Conservation (phyloP, 2,797 vertebrate species). For the Gymnodraco acuticeps region DNA sequence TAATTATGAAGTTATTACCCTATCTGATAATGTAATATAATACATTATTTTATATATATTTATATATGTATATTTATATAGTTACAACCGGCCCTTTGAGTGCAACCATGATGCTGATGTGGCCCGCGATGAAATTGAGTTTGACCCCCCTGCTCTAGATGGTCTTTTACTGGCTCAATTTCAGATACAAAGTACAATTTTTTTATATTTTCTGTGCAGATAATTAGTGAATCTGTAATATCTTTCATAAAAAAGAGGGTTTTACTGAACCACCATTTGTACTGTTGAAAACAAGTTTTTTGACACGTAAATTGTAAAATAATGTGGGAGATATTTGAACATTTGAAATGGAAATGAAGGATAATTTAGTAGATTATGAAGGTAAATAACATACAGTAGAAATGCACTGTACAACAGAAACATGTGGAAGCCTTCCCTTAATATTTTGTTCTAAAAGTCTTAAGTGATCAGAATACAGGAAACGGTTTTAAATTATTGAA, state of each 20-base stretch:
- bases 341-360: slow-evolving; percentile 28
- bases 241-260: slow-evolving; percentile 51
- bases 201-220: slow-evolving; percentile 16
- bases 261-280: slow-evolving; percentile 38
- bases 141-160: background rate
- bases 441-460: slow-evolving; percentile 8
- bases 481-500: no score
- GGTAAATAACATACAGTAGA: slow-evolving; percentile 16
- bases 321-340: slow-evolving; percentile 17
- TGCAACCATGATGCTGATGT: no score
- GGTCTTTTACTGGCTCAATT: slow-evolving; percentile 1
- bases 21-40: no score
- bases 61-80: no score
- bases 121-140: no score
- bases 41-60: no score
- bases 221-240: slow-evolving; percentile 23
- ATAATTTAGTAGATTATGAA: slow-evolving; percentile 10
- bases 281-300: slow-evolving; percentile 12
- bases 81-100: no score
- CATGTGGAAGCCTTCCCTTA: slow-evolving; percentile 15
- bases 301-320: slow-evolving; percentile 60
- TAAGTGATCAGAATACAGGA: background rate
- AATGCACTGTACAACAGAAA: slow-evolving; percentile 18
- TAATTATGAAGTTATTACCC: no score
- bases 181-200: background rate